A percentile compares a stretch with the other conserved stretches of the same genome.
These are phyloP conservation scores for Aphodius sticticus DNA, from an alignment of 2,888 invertebrate species.

Conservation along the genomic window DNA sequence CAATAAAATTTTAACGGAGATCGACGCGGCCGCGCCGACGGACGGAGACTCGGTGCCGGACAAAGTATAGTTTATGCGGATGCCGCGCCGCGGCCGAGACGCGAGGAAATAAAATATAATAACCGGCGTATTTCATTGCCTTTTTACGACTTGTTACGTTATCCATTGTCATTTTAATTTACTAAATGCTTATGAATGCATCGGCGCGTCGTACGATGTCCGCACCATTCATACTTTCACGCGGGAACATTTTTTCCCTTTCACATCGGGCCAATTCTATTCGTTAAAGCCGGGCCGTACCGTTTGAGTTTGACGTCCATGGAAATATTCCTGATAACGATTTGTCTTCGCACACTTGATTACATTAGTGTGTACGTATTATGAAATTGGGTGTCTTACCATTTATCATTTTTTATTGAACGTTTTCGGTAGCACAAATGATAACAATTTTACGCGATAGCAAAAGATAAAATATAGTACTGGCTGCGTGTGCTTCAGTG, in stretches of 20 bases:
- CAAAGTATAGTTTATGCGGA: conserved; percentile 4
- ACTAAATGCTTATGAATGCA: conserved; percentile 40
- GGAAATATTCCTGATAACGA: neutral
- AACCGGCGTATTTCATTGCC: conserved; percentile 18
- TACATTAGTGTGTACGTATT: neutral
- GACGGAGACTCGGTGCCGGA: neutral
- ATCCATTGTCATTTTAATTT: conserved; percentile 43
- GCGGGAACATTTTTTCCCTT: neutral
- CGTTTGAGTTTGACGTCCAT: neutral
- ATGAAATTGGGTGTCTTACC: neutral
- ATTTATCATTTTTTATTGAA: neutral
- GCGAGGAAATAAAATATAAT: conserved; percentile 24
- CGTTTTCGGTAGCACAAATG: neutral
- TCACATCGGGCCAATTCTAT: neutral
- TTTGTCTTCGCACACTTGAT: neutral
- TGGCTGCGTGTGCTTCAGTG: no score
- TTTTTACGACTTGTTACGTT: conserved; percentile 27
- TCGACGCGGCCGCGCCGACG: neutral
- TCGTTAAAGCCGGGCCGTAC: neutral
- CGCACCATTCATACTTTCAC: conserved; percentile 4
- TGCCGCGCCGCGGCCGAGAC: conserved; percentile 6
- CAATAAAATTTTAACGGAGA: conserved; percentile 23
- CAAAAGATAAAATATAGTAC: no score
- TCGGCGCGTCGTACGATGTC: conserved; percentile 4
- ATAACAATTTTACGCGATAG: no score